These are phyloP conservation scores for Nothobranchius furzeri DNA, from an alignment of 2,113 vertebrate genomes.

Conservation along the genomic window DNA sequence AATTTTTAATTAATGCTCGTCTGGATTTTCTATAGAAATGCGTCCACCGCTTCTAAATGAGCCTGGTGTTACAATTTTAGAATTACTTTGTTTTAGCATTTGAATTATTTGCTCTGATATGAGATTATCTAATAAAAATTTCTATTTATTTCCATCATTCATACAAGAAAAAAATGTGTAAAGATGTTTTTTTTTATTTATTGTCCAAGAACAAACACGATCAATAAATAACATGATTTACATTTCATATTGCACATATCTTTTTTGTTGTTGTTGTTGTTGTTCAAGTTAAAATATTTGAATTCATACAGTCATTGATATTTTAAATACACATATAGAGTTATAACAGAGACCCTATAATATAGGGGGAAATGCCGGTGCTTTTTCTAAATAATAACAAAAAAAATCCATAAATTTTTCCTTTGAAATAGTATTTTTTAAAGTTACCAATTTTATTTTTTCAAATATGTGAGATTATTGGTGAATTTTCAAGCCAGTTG, in stretches of 20 bases:
- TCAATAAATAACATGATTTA: constrained; percentile 99
- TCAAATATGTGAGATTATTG: constrained; percentile 58
- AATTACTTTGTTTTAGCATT: neutral
- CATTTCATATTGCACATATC: constrained; percentile 99
- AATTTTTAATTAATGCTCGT: constrained; percentile 93
- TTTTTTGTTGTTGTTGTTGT: constrained; percentile 68
- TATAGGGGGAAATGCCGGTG: constrained; percentile 86
- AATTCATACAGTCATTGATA: constrained; percentile 97
- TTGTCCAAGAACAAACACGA: constrained; percentile 99
- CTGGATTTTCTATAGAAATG: constrained; percentile 78
- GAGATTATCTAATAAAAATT: neutral
- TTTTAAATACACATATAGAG: constrained; percentile 97
- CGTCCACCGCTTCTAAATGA: constrained; percentile 80
- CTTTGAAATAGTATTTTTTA: constrained; percentile 34
- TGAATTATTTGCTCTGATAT: neutral
- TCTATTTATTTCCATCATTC: constrained; percentile 1
- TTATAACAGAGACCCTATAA: constrained; percentile 84
- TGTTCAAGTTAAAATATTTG: constrained; percentile 95
- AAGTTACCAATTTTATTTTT: constrained; percentile 53
- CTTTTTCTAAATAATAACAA: constrained; percentile 30
- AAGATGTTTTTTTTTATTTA: constrained; percentile 88
- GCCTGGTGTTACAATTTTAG: constrained; percentile 47
- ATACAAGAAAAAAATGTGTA: constrained; percentile 47
- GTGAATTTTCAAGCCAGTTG: constrained; percentile 49
- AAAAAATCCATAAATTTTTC: constrained; percentile 69